Evolutionary conservation across 2,888 invertebrate genomes (phyloP).

Genomic region (Caenorhabditis sp.): DNA sequence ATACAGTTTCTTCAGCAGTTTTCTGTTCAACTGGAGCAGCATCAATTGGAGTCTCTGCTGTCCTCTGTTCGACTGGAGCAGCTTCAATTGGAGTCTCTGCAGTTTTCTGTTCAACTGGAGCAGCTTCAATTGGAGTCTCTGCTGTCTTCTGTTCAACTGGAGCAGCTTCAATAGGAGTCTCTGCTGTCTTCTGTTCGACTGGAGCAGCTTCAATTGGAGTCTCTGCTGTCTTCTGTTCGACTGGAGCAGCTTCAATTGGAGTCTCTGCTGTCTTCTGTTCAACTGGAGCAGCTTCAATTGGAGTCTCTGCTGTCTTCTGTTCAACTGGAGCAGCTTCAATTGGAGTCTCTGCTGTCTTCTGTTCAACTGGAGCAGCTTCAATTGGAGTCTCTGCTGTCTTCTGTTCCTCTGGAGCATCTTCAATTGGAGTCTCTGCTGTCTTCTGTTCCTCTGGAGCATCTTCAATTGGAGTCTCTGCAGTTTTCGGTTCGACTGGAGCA

Average conservation of each 20-base stretch:
- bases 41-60: constrained; percentile 1
- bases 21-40: constrained; percentile 40
- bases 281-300: constrained; percentile 34
- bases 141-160: constrained; percentile 29
- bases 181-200: not conserved
- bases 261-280: constrained; percentile 24
- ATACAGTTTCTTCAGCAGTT: constrained; percentile 13
- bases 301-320: constrained; percentile 19
- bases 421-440: constrained; percentile 20
- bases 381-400: not conserved
- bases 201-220: not conserved
- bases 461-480: not conserved
- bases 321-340: constrained; percentile 23
- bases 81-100: constrained; percentile 13
- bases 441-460: constrained; percentile 10
- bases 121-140: constrained; percentile 11
- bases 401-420: not conserved
- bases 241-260: constrained; percentile 22
- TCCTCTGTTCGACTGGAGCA: constrained; percentile 6
- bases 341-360: constrained; percentile 46
- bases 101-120: constrained; percentile 28
- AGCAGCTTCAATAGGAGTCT: constrained; percentile 16
- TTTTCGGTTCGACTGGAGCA: not conserved
- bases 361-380: constrained; percentile 15
- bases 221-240: constrained; percentile 1